phyloP scores from a whole-genome alignment of 2,113 vertebrate genomes.

The Neolamprologus caudopunctatus region DNA sequence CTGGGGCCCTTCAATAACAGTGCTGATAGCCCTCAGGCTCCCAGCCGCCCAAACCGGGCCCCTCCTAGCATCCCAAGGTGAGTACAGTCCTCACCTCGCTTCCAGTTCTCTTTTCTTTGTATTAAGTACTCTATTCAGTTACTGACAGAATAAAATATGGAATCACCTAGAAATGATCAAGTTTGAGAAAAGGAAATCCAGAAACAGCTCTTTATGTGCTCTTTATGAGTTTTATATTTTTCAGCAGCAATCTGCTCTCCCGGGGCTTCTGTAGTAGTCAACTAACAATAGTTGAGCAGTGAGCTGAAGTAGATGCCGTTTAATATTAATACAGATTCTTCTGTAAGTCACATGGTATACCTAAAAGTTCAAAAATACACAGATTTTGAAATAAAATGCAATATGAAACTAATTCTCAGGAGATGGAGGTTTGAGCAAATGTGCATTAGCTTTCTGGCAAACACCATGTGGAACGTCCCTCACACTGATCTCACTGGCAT shows the following conservation, averaged over 20 bases:
- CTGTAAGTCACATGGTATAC: background rate
- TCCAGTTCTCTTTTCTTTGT: background rate
- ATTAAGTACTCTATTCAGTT: background rate
- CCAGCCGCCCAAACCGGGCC: conserved; percentile 84
- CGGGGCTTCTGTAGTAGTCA: background rate
- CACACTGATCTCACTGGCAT: background rate
- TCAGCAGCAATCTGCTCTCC: background rate
- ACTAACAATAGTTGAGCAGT: background rate
- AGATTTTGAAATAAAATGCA: background rate
- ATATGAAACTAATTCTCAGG: background rate
- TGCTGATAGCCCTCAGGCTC: conserved; percentile 84
- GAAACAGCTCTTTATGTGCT: background rate
- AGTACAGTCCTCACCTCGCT: conserved; percentile 15
- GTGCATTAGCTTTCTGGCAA: background rate
- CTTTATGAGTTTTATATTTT: background rate
- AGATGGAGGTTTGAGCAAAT: background rate
- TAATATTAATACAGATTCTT: background rate
- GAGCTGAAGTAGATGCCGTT: background rate
- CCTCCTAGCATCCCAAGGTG: conserved; percentile 93
- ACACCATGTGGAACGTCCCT: fast-evolving
- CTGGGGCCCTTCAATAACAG: conserved; percentile 79
- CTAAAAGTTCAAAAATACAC: background rate
- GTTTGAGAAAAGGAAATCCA: background rate
- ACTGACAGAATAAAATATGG: background rate
- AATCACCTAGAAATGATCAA: background rate